Conservation (phyloP, 2,888 invertebrate species). For the Orthosia cruda region DNA sequence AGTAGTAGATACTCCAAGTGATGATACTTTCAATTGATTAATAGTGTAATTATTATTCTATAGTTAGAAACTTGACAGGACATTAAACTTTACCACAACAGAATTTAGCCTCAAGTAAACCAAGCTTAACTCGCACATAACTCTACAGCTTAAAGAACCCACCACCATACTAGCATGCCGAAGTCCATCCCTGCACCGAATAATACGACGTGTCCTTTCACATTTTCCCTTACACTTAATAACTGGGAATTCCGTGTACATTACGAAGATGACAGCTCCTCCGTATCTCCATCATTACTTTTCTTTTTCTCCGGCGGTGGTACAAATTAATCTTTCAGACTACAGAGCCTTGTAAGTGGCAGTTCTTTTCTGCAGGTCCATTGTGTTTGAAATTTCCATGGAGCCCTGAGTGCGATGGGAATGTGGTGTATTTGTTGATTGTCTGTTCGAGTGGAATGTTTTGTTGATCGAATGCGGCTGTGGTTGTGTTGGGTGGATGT, state of each 20-base stretch:
- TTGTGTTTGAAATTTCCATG: constrained; percentile 68
- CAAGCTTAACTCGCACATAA: background rate
- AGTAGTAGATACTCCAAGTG: no score
- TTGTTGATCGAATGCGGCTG: constrained; percentile 14
- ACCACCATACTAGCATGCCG: background rate
- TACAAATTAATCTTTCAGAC: constrained; percentile 86
- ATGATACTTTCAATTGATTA: no score
- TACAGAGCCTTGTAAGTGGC: constrained; percentile 80
- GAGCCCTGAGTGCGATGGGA: constrained; percentile 33
- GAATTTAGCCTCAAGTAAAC: background rate
- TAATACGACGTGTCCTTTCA: constrained; percentile 65
- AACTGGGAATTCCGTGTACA: constrained; percentile 75
- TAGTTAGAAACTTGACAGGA: no score
- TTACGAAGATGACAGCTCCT: constrained; percentile 77
- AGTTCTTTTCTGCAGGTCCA: constrained; percentile 70
- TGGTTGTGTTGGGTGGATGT: constrained; percentile 1
- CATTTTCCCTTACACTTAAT: constrained; percentile 72
- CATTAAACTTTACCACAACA: no score
- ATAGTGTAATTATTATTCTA: no score
- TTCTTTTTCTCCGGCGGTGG: constrained; percentile 73
- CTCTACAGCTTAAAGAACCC: no score
- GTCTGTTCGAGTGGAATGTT: constrained; percentile 34
- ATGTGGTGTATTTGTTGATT: constrained; percentile 52
- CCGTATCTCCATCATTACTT: constrained; percentile 75
- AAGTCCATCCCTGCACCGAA: constrained; percentile 60